Base-by-base conservation (phyloP, 2,113 vertebrate species). In the Prolemur simus region DNA sequence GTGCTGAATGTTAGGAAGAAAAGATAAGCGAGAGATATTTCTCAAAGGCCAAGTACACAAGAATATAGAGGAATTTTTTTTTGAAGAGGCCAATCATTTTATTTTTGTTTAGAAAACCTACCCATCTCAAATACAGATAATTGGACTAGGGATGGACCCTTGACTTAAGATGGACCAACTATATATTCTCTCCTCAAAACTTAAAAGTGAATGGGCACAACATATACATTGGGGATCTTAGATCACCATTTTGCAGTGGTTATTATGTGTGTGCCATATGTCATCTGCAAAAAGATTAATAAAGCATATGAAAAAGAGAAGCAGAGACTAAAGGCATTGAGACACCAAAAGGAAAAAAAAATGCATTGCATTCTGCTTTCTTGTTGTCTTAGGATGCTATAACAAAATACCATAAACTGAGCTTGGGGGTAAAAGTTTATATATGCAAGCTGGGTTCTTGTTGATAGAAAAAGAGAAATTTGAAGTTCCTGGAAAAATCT, bases 71-170 rank as follows among this genome's bases (percentile, higher is more conserved):
- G 9, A 0, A 54, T 42, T 66, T 32, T 81, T 68, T 17, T 56
- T 56, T 56, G 49, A 82, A 82, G 15, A 80, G 8, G 5, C 3
- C n/a, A 32, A 32, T 47, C 4, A 37, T 49, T 87, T 74, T 78
- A 14, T 54, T 56, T 92, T 84, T 68, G 1, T 94, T 93, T 60
- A 78, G 80, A 80, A 6, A 56, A 84, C 0, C 4, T 32, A 49
- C 6, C 78, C 2, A 60, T 80, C 18, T 64, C 27, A 58, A 54
- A 52, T n/a, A 32, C 25, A 64, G 37, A 49, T 56, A 77, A 56
- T 1, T 49, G 14, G 12, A 69, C 1, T 49, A 39, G 6, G 11
- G 4, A 2, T 34, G 20, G 49, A 54, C 11, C 6, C 1, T 20
- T 66, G 27, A 64, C 37, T 34, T 39, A 71, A 66, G 1, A n/a